Conservation (phyloP, 2,113 vertebrate species). For the Saccopteryx bilineata region DNA sequence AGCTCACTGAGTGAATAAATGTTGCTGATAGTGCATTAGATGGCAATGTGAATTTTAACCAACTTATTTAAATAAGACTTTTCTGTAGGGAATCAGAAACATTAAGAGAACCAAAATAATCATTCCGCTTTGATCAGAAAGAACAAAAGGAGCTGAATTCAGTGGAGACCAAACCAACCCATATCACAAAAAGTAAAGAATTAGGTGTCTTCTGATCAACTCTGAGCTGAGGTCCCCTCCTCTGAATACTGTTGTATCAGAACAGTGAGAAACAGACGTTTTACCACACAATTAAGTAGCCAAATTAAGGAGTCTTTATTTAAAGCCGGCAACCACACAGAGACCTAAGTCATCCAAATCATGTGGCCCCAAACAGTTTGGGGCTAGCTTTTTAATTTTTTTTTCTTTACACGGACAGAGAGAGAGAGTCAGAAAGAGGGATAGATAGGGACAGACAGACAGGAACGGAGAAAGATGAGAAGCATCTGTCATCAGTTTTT, state of each 20-base stretch:
- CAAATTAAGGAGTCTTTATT: too few relatives aligned
- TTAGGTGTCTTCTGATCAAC: not conserved
- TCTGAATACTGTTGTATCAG: not conserved
- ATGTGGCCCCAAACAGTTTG: too few relatives aligned
- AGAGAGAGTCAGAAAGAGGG: too few relatives aligned
- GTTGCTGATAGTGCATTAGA: not conserved
- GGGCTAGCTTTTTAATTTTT: too few relatives aligned
- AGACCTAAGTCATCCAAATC: too few relatives aligned
- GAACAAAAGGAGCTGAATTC: slow-evolving; percentile 53
- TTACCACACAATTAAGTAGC: too few relatives aligned
- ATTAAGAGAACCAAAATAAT: slow-evolving; percentile 25
- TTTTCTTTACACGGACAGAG: too few relatives aligned
- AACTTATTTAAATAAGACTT: slow-evolving; percentile 24
- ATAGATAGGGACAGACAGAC: too few relatives aligned
- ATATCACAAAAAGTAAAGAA: not conserved
- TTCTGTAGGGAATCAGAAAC: not conserved
- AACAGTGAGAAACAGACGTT: too few relatives aligned
- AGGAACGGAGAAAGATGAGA: too few relatives aligned
- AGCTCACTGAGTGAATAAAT: not conserved
- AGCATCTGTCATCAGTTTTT: too few relatives aligned
- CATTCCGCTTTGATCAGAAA: slow-evolving; percentile 51
- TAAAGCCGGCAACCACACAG: too few relatives aligned
- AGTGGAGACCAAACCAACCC: slow-evolving; percentile 9
- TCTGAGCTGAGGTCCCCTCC: not conserved
- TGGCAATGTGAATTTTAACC: not conserved